These are phyloP conservation scores for Staurois parvus DNA, from an alignment of 2,797 vertebrate genomes.

Conservation along the genomic window DNA sequence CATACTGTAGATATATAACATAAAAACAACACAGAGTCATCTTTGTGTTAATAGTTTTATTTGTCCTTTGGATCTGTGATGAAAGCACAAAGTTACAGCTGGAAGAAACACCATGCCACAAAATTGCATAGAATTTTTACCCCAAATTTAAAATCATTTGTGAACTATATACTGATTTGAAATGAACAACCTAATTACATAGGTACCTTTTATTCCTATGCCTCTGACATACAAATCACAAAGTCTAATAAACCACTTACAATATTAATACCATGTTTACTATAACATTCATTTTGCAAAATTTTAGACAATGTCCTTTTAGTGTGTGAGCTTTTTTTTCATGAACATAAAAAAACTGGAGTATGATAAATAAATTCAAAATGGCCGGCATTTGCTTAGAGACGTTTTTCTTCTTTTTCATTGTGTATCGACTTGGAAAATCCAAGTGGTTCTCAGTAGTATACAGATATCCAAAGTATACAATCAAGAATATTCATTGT, in stretches of 20 bases:
- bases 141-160: slow-evolving; percentile 72
- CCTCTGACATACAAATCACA: slow-evolving; percentile 76
- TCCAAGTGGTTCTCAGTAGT: slow-evolving; percentile 90
- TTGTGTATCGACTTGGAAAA: slow-evolving; percentile 73
- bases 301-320: slow-evolving; percentile 88
- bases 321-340: slow-evolving; percentile 78
- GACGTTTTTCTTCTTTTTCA: slow-evolving; percentile 74
- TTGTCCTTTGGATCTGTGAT: slow-evolving; percentile 83
- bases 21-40: slow-evolving; percentile 18
- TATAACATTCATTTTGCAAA: slow-evolving; percentile 87
- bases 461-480: slow-evolving; percentile 86
- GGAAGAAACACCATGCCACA: slow-evolving; percentile 89
- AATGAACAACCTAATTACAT: slow-evolving; percentile 76
- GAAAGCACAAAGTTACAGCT: slow-evolving; percentile 88
- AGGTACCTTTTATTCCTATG: slow-evolving; percentile 71
- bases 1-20: background rate
- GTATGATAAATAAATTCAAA: slow-evolving; percentile 74
- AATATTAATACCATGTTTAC: slow-evolving; percentile 81
- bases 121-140: slow-evolving; percentile 91
- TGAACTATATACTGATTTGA: slow-evolving; percentile 80
- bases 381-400: slow-evolving; percentile 77
- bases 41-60: slow-evolving; percentile 83
- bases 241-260: slow-evolving; percentile 77
- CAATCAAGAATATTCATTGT: slow-evolving; percentile 81
- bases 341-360: slow-evolving; percentile 73